A percentile compares a stretch with the other conserved stretches of the same genome.
phyloP scores from a whole-genome alignment of 37 sponge, comb jelly and placozoan genomes.

The Corticium candelabrum region DNA sequence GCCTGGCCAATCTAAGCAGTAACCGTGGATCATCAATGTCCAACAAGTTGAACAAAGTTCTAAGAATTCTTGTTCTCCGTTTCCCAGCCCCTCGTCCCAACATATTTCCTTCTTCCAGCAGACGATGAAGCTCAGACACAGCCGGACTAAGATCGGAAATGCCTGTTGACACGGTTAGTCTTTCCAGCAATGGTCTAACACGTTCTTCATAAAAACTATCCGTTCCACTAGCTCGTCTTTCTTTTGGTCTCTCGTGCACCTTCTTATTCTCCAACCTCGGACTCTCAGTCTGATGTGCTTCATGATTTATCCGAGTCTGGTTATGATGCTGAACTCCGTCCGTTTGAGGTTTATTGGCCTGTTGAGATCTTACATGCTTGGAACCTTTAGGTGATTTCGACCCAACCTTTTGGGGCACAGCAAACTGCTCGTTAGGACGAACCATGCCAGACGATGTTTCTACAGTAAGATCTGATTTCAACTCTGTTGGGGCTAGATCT shows the following conservation, averaged over 20 bases:
- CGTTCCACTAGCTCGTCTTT: too few species aligned
- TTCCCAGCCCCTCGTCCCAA: slow-evolving; percentile 1
- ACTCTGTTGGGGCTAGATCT: background rate
- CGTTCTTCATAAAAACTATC: background rate
- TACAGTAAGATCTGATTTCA: background rate
- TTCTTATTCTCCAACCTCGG: too few species aligned
- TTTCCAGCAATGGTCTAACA: background rate
- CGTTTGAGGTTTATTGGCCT: too few species aligned
- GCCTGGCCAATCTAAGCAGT: background rate
- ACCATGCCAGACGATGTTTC: background rate
- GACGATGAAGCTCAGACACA: background rate
- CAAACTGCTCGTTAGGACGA: too few species aligned
- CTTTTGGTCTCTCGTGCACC: too few species aligned
- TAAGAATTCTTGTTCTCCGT: background rate
- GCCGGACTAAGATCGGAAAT: background rate
- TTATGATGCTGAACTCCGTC: background rate
- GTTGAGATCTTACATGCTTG: background rate
- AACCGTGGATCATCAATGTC: background rate
- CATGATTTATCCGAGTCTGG: too few species aligned
- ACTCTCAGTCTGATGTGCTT: too few species aligned
- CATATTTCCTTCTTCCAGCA: background rate
- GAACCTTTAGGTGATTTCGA: background rate
- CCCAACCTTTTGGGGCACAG: background rate
- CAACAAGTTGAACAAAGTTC: background rate
- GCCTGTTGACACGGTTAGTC: background rate